phyloP scores from a whole-genome alignment of 2,888 invertebrate genomes.

The Parochlus steinenii region DNA sequence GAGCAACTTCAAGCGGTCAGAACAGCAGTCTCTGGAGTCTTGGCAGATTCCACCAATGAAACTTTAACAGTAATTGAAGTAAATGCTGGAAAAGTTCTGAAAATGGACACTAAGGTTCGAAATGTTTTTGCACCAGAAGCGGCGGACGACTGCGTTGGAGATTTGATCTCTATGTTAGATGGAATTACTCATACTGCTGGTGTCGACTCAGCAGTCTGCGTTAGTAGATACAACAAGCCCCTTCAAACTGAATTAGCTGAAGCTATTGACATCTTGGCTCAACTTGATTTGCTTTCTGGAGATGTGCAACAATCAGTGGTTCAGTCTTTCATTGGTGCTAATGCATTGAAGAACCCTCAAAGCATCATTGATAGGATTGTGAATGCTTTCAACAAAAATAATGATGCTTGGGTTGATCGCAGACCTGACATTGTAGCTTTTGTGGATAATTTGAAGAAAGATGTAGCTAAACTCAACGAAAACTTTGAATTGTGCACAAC shows the following conservation, averaged over 20 bases:
- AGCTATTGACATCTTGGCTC: neutral
- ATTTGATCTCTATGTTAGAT: neutral
- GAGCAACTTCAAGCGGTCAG: neutral
- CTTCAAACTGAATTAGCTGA: neutral
- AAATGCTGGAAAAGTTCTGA: neutral
- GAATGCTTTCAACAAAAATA: neutral
- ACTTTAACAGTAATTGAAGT: neutral
- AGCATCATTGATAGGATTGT: neutral
- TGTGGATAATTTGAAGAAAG: neutral
- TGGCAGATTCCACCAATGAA: neutral
- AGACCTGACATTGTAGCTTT: neutral
- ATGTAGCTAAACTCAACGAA: neutral
- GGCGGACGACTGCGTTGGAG: neutral
- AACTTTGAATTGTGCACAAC: neutral
- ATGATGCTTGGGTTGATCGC: neutral
- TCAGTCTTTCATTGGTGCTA: neutral
- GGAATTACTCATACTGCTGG: slow-evolving; percentile 1
- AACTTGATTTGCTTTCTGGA: neutral
- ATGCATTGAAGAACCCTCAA: slow-evolving; percentile 1
- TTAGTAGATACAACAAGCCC: neutral
- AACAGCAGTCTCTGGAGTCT: neutral
- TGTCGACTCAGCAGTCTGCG: neutral
- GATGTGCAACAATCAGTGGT: slow-evolving; percentile 5
- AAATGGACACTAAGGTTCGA: neutral
- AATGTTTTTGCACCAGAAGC: neutral